Conservation (phyloP, 2,113 vertebrate species). For the Eptesicus fuscus region DNA sequence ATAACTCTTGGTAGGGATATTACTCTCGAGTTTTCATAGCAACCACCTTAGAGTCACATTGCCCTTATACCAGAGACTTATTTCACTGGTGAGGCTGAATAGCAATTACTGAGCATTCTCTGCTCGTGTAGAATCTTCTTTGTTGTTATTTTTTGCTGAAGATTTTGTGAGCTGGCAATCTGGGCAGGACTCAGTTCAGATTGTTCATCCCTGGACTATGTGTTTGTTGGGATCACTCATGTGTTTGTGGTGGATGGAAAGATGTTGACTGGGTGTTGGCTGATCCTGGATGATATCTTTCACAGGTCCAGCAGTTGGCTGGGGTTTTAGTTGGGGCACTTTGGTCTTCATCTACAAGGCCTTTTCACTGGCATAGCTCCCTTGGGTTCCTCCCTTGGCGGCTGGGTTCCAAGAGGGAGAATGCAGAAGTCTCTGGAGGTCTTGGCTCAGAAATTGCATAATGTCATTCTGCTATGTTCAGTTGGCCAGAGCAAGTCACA, state of each 20-base stretch:
- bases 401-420: not conserved
- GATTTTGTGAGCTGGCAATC: not conserved
- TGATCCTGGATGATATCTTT: not conserved
- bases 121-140: not conserved
- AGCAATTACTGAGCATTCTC: not conserved
- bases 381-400: not conserved
- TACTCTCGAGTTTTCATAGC: not conserved
- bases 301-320: not conserved
- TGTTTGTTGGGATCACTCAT: not conserved
- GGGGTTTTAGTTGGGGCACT: not conserved
- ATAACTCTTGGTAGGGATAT: not conserved
- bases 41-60: not conserved
- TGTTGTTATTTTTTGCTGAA: not conserved
- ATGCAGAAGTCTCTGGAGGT: not conserved
- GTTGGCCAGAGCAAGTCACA: not conserved
- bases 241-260: not conserved
- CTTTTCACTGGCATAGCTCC: not conserved
- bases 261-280: not conserved
- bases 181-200: not conserved
- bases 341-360: not conserved
- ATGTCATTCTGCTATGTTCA: not conserved
- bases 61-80: not conserved
- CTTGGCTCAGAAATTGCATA: not conserved
- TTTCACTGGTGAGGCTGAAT: not conserved
- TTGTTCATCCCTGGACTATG: not conserved